Evolutionary conservation across 2,888 invertebrate genomes (phyloP), one percentile per base, ranked within the genome.

Genomic region (Subacronicta megacephala): DNA sequence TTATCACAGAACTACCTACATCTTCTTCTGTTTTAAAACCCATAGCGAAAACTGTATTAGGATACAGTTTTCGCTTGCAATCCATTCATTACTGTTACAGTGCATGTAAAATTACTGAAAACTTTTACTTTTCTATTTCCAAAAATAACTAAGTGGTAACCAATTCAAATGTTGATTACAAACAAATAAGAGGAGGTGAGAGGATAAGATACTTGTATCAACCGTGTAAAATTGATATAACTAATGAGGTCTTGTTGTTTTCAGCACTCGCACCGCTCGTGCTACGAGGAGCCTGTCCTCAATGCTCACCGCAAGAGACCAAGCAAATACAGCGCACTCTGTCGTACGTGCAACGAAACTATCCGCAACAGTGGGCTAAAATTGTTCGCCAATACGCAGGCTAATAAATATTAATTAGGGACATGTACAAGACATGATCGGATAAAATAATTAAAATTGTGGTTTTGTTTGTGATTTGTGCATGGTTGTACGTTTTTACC

Each of bases 361-460:
- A 95, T 82, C 97, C 97, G 6, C 96, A 96, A 77, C 97, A 97
- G 85, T 97, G 97, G 97, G 95, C 95, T 50, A 96, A 96, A 89
- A 95, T 97, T 70, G 94, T 97, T 16, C 95, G 96, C 81, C 96
- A 96, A 76, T 96, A 96, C 80, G 94, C 96, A 9, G 96, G 96
- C 58, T 95, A 84, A 81, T 37, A 42, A 20, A 42, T 36, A 20
- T 40, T 15, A 44, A 37, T 36, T 35, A 23, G 5, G 29, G 13
- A 43, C 36, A 44, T 49, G 51, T 69, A 20, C n/a, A 60, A 36
- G 5, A 57, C 51, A 52, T 62, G 44, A 42, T 53, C 51, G 63
- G 63, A 62, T 31, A 38, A 41, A 68, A 44, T 49, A 43, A 55
- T 51, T 41, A 26, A 47, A 54, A 58, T 42, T 53, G 54, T 58